Conservation (phyloP, 2,113 vertebrate species). For the Malurus elegans region DNA sequence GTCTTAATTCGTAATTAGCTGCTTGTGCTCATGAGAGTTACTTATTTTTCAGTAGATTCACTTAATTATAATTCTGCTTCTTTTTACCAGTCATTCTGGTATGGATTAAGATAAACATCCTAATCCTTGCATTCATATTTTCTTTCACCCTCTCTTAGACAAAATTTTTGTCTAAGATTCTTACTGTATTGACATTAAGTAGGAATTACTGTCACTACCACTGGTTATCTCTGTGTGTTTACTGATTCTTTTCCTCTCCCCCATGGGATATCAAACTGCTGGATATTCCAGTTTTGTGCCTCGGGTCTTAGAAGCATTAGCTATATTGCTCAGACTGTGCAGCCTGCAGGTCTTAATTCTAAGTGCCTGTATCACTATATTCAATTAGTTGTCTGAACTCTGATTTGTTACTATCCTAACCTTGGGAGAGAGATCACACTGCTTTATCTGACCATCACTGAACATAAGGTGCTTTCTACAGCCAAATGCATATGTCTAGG, state of each 20-base stretch:
- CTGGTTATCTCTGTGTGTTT: neutral
- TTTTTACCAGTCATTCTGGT: neutral
- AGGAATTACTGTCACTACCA: neutral
- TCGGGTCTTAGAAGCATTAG: neutral
- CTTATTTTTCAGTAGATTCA: neutral
- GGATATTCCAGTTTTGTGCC: neutral
- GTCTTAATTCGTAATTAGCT: neutral
- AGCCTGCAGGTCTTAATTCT: neutral
- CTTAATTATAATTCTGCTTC: neutral
- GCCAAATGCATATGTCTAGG: rapidly evolving
- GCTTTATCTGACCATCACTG: neutral
- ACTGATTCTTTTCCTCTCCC: neutral
- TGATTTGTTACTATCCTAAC: neutral
- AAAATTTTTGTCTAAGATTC: neutral
- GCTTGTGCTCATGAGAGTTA: neutral
- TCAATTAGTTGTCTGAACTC: neutral
- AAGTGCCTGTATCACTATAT: rapidly evolving
- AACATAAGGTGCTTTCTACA: neutral
- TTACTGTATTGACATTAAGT: neutral
- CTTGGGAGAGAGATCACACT: neutral
- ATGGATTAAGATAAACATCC: neutral
- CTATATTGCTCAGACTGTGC: neutral
- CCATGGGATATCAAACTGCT: neutral
- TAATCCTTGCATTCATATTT: neutral
- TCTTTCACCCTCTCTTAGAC: neutral